These are phyloP conservation scores for Ornithorhynchus anatinus DNA, from an alignment of 2,113 vertebrate species.

Conservation along the genomic window DNA sequence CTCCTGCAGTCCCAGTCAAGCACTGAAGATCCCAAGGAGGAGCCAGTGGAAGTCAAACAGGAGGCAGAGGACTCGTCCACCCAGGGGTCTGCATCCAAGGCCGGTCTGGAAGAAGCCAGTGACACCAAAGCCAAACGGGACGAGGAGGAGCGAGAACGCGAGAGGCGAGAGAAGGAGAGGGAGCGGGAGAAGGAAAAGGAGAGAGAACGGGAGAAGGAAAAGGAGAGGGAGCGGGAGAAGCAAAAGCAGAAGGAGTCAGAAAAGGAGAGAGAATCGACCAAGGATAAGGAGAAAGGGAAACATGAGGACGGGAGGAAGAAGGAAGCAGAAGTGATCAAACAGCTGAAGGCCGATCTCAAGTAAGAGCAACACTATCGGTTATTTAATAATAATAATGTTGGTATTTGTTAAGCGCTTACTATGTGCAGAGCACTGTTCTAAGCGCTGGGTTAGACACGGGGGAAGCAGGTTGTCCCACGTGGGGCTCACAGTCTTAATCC, in stretches of 20 bases:
- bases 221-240: constrained; percentile 78
- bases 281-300: constrained; percentile 86
- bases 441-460: no score
- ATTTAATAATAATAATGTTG: no score
- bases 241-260: constrained; percentile 74
- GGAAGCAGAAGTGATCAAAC: constrained; percentile 86
- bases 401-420: no score
- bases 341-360: constrained; percentile 95
- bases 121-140: constrained; percentile 72
- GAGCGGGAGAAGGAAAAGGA: constrained; percentile 71
- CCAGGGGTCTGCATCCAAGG: constrained; percentile 71
- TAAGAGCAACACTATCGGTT: constrained; percentile 67
- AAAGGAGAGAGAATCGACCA: constrained; percentile 71
- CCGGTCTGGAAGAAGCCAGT: constrained; percentile 65
- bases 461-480: no score
- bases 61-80: constrained; percentile 77
- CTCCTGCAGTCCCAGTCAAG: constrained; percentile 92
- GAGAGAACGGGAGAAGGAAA: constrained; percentile 81
- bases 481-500: no score
- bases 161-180: constrained; percentile 80
- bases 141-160: constrained; percentile 76
- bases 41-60: constrained; percentile 80
- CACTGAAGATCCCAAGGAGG: constrained; percentile 90
- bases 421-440: no score
- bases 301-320: constrained; percentile 83